These are phyloP conservation scores for Crematogaster levior DNA, from an alignment of 2,888 invertebrate genomes.

Conservation along the genomic window DNA sequence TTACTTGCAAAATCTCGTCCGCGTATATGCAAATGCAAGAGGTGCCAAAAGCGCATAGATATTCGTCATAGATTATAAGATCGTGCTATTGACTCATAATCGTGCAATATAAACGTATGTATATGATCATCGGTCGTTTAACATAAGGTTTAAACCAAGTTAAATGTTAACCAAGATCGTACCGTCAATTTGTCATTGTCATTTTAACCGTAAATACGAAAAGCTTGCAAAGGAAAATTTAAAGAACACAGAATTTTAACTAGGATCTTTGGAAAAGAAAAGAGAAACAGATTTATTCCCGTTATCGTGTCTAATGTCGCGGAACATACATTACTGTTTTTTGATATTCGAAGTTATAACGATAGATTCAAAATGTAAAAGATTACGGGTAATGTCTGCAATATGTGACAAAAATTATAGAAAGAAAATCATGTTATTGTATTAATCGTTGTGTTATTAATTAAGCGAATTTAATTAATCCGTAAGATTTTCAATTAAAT, in stretches of 20 bases:
- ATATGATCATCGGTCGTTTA: conserved; percentile 57
- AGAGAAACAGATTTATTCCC: conserved; percentile 19
- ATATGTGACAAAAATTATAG: not conserved
- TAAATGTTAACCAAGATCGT: conserved; percentile 59
- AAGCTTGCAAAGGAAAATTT: conserved; percentile 4
- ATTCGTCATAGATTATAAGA: conserved; percentile 70
- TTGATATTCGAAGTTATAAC: conserved; percentile 4
- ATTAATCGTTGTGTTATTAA: not conserved
- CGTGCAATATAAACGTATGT: conserved; percentile 60
- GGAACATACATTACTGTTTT: conserved; percentile 16
- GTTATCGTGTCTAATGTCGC: not conserved
- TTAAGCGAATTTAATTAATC: conserved; percentile 13
- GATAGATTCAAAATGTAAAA: conserved; percentile 1
- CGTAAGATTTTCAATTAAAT: conserved; percentile 8
- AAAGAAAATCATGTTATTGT: not conserved
- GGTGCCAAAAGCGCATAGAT: conserved; percentile 75
- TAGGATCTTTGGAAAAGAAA: not conserved
- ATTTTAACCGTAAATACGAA: conserved; percentile 26
- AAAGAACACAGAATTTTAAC: conserved; percentile 19
- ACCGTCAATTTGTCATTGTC: conserved; percentile 75
- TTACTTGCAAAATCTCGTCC: conserved; percentile 54
- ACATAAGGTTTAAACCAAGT: conserved; percentile 38
- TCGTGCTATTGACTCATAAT: conserved; percentile 61
- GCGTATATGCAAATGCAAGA: conserved; percentile 63
- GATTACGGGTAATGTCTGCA: conserved; percentile 9